Evolutionary conservation across 1,140 invertebrate species (phyloP).

Genomic region (Drosophila sproati): DNA sequence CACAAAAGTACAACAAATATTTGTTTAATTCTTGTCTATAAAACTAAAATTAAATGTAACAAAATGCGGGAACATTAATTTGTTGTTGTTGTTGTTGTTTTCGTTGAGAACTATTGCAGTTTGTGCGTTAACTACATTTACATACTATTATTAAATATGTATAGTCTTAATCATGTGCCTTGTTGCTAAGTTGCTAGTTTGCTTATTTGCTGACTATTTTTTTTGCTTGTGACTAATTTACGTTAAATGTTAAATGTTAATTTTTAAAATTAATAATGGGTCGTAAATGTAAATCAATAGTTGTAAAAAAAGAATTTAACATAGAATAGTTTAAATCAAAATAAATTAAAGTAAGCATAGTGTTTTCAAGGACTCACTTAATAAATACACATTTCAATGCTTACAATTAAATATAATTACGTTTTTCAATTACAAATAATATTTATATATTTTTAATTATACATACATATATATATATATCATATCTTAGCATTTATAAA

Average conservation of each 20-base stretch:
- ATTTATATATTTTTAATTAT: slow-evolving; percentile 31
- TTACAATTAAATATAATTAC: slow-evolving; percentile 19
- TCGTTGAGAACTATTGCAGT: slow-evolving; percentile 38
- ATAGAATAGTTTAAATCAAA: slow-evolving; percentile 11
- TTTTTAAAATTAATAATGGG: slow-evolving; percentile 1
- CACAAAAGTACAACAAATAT: slow-evolving; percentile 43
- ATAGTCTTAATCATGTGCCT: slow-evolving; percentile 38
- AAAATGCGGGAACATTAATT: slow-evolving; percentile 9
- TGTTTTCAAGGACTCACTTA: slow-evolving; percentile 46
- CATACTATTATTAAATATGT: slow-evolving; percentile 5
- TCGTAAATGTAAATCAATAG: slow-evolving; percentile 27
- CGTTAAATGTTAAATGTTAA: slow-evolving; percentile 10
- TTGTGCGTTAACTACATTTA: slow-evolving; percentile 64
- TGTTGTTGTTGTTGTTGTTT: slow-evolving; percentile 6
- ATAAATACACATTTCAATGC: slow-evolving; percentile 34
- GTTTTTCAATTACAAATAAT: slow-evolving; percentile 52
- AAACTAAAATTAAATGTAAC: slow-evolving; percentile 18
- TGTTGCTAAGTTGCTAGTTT: slow-evolving; percentile 31
- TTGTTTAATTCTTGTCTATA: neutral
- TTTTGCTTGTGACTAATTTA: slow-evolving; percentile 35
- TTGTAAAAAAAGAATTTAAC: slow-evolving; percentile 21
- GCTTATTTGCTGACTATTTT: slow-evolving; percentile 39
- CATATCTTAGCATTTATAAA: slow-evolving; percentile 72
- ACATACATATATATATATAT: slow-evolving; percentile 53
- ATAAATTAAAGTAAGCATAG: slow-evolving; percentile 46